Evolutionary conservation across 2,113 vertebrate genomes (phyloP).

Genomic region (Odontophorus gujanensis): DNA sequence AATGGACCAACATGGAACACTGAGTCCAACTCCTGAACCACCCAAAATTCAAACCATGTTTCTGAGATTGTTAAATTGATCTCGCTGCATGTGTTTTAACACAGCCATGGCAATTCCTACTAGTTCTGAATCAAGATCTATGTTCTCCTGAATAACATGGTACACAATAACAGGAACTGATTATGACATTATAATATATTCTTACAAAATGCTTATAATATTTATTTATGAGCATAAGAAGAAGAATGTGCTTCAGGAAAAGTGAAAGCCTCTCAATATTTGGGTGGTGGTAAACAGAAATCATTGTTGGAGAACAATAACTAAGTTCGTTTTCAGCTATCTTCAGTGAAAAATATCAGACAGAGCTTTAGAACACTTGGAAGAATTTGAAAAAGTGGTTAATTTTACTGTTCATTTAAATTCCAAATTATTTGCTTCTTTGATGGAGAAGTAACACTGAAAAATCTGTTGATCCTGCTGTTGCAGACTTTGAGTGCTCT

Average conservation of each 20-base stretch:
- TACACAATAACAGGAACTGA: neutral
- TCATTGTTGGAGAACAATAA: constrained; percentile 42
- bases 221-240: constrained; percentile 16
- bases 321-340: constrained; percentile 13
- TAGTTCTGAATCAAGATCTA: neutral
- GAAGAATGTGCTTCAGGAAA: constrained; percentile 37
- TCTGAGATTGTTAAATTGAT: neutral
- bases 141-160: neutral
- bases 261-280: constrained; percentile 48
- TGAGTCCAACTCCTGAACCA: neutral
- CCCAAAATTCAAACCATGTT: neutral
- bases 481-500: constrained; percentile 51
- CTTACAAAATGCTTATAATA: neutral
- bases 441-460: constrained; percentile 56
- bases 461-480: constrained; percentile 67
- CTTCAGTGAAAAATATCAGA: constrained; percentile 24
- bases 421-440: constrained; percentile 55
- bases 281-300: neutral
- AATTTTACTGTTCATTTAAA: constrained; percentile 37
- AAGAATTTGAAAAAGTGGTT: constrained; percentile 59
- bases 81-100: neutral
- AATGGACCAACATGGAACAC: neutral
- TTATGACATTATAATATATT: neutral
- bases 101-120: neutral
- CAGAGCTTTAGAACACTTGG: neutral